phyloP scores from a whole-genome alignment of 2,888 invertebrate genomes.

The Hofmannophila pseudospretella region DNA sequence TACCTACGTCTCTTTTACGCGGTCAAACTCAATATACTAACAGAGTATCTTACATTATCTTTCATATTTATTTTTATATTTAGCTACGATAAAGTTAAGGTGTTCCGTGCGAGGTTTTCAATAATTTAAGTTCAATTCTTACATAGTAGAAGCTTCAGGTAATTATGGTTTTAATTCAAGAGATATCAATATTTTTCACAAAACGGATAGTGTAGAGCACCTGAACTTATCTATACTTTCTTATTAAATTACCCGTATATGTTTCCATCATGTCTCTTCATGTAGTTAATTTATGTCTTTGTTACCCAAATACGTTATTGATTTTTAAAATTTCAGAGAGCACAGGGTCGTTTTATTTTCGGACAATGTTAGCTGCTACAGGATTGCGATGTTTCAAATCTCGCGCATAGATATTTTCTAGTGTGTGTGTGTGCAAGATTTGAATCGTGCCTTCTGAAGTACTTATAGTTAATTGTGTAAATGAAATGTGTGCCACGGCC shows the following conservation, averaged over 20 bases:
- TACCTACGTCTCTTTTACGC: not conserved
- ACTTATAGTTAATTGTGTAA: not conserved
- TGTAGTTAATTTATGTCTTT: constrained; percentile 44
- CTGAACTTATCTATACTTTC: constrained; percentile 68
- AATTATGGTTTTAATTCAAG: constrained; percentile 31
- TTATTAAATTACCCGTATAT: constrained; percentile 28
- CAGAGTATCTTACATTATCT: constrained; percentile 20
- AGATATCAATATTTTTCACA: constrained; percentile 43
- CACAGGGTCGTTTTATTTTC: constrained; percentile 31
- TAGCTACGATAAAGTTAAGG: constrained; percentile 66
- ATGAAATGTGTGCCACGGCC: constrained; percentile 14
- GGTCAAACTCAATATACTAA: constrained; percentile 5
- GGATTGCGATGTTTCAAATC: constrained; percentile 24
- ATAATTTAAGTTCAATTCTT: constrained; percentile 29
- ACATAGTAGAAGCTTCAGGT: constrained; percentile 25
- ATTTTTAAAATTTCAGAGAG: constrained; percentile 16
- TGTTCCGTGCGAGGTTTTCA: constrained; percentile 73
- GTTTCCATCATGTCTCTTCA: constrained; percentile 53
- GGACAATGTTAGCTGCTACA: constrained; percentile 29
- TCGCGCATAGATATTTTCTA: constrained; percentile 27
- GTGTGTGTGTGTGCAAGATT: constrained; percentile 20
- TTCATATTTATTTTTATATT: constrained; percentile 32
- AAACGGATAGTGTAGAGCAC: constrained; percentile 65
- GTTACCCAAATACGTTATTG: constrained; percentile 16
- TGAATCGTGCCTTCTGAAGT: constrained; percentile 17